A percentile compares a stretch with the other conserved stretches of the same genome.
These are phyloP conservation scores for Acanthopagrus latus DNA, from an alignment of 2,797 vertebrate genomes.

Conservation along the genomic window DNA sequence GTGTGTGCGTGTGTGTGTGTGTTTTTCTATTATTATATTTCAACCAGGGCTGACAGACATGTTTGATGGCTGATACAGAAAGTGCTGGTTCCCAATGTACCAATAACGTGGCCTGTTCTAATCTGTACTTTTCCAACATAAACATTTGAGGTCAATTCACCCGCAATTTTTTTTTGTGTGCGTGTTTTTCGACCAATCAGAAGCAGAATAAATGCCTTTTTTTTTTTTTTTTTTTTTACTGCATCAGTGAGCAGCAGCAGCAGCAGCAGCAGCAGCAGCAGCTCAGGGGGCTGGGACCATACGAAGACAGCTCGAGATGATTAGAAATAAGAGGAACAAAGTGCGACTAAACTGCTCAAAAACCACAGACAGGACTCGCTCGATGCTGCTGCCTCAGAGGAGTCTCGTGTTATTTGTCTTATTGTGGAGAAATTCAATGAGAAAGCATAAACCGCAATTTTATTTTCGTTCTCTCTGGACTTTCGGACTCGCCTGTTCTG, in stretches of 20 bases:
- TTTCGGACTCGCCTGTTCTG: not conserved
- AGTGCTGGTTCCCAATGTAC: not conserved
- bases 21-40: not conserved
- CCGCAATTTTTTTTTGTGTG: too few relatives aligned
- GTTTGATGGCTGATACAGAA: not conserved
- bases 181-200: not conserved
- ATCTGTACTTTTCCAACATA: not conserved
- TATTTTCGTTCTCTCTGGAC: not conserved
- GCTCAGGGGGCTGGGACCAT: too few relatives aligned
- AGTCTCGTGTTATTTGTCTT: not conserved
- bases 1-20: constrained; percentile 8
- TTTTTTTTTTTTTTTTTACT: not conserved
- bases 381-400: not conserved
- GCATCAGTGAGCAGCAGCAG: too few relatives aligned
- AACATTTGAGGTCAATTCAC: not conserved
- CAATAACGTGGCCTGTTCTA: not conserved
- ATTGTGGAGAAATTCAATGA: not conserved
- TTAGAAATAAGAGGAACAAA: not conserved
- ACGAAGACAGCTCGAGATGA: too few relatives aligned
- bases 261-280: too few relatives aligned
- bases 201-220: not conserved
- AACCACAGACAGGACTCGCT: too few relatives aligned
- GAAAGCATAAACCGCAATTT: too few relatives aligned
- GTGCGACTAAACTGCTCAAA: not conserved
- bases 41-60: not conserved